Evolutionary conservation across 2,888 invertebrate genomes (phyloP).

Genomic region (Chironomus tentans): DNA sequence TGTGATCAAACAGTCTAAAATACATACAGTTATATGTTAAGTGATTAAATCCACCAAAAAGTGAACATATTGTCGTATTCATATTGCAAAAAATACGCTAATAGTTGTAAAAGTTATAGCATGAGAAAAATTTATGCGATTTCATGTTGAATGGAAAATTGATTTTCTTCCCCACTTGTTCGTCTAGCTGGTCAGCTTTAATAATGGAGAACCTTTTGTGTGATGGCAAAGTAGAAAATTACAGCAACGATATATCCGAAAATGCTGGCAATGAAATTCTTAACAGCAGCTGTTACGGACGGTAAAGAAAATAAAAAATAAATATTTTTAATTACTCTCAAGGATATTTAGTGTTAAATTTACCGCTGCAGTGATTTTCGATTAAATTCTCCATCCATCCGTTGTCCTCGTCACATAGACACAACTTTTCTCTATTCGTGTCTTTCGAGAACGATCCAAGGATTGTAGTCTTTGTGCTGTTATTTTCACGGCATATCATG

Average conservation of each 20-base stretch:
- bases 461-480: slow-evolving; percentile 44
- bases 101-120: slow-evolving; percentile 13
- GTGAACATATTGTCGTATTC: background rate
- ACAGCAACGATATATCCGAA: slow-evolving; percentile 8
- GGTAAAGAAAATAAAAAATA: background rate
- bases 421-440: slow-evolving; percentile 42
- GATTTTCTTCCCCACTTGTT: background rate
- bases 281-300: slow-evolving; percentile 1
- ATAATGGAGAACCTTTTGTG: slow-evolving; percentile 23
- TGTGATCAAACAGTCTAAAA: background rate
- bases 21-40: background rate
- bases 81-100: background rate
- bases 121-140: slow-evolving; percentile 16
- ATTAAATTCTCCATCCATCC: slow-evolving; percentile 51
- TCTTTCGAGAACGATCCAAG: slow-evolving; percentile 40
- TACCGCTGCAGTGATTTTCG: slow-evolving; percentile 55
- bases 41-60: background rate
- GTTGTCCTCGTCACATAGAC: slow-evolving; percentile 51
- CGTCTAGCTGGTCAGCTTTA: slow-evolving; percentile 17
- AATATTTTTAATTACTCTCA: background rate
- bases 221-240: slow-evolving; percentile 16
- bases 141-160: slow-evolving; percentile 20
- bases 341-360: slow-evolving; percentile 29
- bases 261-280: slow-evolving; percentile 21
- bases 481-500: slow-evolving; percentile 17